Evolutionary conservation across 2,113 vertebrate genomes (phyloP).

Genomic region (Grantiella picta): DNA sequence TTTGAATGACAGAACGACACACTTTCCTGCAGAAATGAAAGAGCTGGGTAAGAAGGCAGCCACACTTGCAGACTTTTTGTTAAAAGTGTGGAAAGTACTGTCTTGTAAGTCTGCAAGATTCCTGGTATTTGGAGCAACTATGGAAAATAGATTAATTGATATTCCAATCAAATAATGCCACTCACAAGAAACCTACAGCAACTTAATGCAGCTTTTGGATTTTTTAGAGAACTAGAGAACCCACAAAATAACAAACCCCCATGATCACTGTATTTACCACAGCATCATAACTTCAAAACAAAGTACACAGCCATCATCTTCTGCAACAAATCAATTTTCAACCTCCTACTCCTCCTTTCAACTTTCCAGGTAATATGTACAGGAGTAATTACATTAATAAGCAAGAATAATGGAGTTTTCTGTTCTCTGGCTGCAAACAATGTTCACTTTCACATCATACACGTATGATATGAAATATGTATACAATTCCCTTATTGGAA

Average conservation of each 20-base stretch:
- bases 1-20: slow-evolving; percentile 93
- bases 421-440: not conserved
- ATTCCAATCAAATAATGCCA: not conserved
- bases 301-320: not conserved
- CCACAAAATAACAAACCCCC: not conserved
- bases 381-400: not conserved
- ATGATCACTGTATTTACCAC: not conserved
- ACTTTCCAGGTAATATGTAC: not conserved
- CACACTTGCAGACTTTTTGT: not conserved
- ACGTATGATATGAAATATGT: too few species aligned
- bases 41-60: not conserved
- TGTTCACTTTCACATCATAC: not conserved
- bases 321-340: not conserved
- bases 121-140: not conserved
- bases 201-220: not conserved
- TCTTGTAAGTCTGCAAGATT: not conserved
- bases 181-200: not conserved
- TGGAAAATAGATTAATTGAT: fast-evolving
- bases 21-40: slow-evolving; percentile 84
- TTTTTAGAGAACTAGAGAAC: not conserved
- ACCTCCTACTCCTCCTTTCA: not conserved
- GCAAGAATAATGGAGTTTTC: not conserved
- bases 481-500: not conserved
- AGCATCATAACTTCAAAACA: not conserved
- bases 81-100: not conserved